phyloP scores from a whole-genome alignment of 1,140 invertebrate genomes.

The Acromyrmex charruanus region DNA sequence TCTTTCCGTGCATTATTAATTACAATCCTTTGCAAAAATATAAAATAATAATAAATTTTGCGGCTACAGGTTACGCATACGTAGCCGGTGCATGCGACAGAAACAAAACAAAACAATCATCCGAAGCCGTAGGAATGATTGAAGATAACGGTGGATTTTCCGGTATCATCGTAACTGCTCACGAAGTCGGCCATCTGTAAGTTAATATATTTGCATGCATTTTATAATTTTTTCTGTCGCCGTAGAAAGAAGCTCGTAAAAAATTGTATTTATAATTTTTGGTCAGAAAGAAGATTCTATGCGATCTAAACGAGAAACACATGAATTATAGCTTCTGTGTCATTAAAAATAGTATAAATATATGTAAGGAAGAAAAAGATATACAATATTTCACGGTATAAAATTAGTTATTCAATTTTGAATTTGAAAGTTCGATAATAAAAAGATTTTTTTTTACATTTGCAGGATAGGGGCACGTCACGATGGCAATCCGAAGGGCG shows the following conservation, averaged over 20 bases:
- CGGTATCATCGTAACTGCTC: conserved; percentile 80
- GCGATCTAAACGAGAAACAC: not conserved
- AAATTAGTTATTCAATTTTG: not conserved
- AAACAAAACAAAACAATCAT: conserved; percentile 55
- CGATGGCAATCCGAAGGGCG: conserved; percentile 60
- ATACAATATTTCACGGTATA: not conserved
- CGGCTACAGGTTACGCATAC: conserved; percentile 77
- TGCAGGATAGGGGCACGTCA: conserved; percentile 77
- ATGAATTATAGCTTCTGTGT: not conserved
- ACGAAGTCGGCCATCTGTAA: conserved; percentile 83
- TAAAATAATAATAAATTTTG: conserved; percentile 15
- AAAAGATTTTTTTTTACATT: conserved; percentile 1
- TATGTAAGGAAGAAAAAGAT: not conserved
- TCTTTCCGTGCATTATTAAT: not conserved
- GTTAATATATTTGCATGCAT: conserved; percentile 28
- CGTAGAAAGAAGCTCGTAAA: not conserved
- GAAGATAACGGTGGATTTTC: conserved; percentile 83
- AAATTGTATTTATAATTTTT: not conserved
- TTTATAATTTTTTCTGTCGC: not conserved
- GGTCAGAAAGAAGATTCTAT: not conserved
- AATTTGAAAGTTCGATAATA: not conserved
- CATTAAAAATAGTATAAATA: not conserved
- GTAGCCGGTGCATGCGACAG: conserved; percentile 76
- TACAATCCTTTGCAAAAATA: not conserved
- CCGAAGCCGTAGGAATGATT: conserved; percentile 79